These are phyloP conservation scores for Anabacerthia variegaticeps DNA, from an alignment of 2,797 vertebrate genomes.

Conservation along the genomic window DNA sequence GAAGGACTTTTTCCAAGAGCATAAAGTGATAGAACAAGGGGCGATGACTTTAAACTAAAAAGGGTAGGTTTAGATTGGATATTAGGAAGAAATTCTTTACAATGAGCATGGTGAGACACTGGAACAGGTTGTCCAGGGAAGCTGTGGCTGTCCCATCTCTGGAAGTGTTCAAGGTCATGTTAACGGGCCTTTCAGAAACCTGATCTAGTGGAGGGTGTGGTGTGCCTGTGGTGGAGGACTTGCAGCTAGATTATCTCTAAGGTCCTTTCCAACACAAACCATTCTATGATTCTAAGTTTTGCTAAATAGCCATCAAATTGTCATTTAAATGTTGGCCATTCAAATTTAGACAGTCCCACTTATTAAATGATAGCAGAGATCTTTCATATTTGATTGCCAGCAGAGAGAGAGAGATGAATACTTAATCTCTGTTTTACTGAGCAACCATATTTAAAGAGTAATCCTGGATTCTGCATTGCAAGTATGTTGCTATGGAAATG, in stretches of 20 bases:
- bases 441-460: neutral
- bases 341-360: neutral
- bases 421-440: neutral
- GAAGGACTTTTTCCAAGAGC: neutral
- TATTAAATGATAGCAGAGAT: neutral
- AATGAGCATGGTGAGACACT: neutral
- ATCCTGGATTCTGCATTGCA: neutral
- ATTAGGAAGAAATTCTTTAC: neutral
- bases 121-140: neutral
- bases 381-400: neutral
- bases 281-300: neutral
- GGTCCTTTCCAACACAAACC: neutral
- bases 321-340: neutral
- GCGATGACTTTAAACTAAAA: neutral
- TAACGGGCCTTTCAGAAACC: neutral
- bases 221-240: neutral
- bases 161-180: too few relatives aligned
- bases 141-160: neutral
- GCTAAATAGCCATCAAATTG: neutral
- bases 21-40: neutral
- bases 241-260: neutral
- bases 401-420: neutral
- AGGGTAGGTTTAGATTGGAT: neutral
- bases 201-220: neutral
- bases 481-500: conserved; percentile 5